Evolutionary conservation across 2,888 invertebrate genomes (phyloP), one percentile per base, ranked within the genome.

Genomic region (Synergus laeviventris): DNA sequence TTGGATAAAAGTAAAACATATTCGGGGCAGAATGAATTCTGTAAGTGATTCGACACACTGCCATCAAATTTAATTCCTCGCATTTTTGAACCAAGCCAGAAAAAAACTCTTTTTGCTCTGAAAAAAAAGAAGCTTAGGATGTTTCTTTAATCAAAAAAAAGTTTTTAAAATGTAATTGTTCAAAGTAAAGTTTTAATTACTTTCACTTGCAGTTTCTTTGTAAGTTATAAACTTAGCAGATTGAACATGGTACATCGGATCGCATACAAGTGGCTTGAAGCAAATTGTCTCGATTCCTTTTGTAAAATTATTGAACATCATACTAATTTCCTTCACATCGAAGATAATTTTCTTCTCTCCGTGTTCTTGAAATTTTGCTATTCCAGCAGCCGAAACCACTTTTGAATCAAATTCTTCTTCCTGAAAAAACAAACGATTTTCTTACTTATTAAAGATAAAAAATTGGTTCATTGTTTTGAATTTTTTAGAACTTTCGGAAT

Each of bases 81-180:
- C 84, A 85, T 24, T 77, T 80, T 7, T 76, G 76, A 3, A 84
- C 61, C 18, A 84, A 79, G 18, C 78, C 73, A 21, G 64, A 76
- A 21, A 83, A 84, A 54, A 83, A 81, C 59, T 62, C 39, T 77
- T 80, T 84, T 39, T 78, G 62, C 14, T 79, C 85, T 85, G 39
- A 36, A 81, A 79, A 61, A 36, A 42, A 61, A 76, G 62, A 45
- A 73, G 74, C n/a, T 18, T 18, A 18, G 56, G 21, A 1, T 18
- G n/a, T 56, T 56, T 21, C 12, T 21, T 62, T 7, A 73, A 42
- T 16, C 24, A 62, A 39, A 36, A 31, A 60, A 16, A 31, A 59
- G 4, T 24, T 24, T 3, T 12, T 12, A 59, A 14, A 5, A 36
- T 31, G 16, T 7, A 1, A 60, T n/a, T 61, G 16, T 61, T 7